Conservation (phyloP, 2,113 vertebrate genomes). For the Stictonetta naevosa region DNA sequence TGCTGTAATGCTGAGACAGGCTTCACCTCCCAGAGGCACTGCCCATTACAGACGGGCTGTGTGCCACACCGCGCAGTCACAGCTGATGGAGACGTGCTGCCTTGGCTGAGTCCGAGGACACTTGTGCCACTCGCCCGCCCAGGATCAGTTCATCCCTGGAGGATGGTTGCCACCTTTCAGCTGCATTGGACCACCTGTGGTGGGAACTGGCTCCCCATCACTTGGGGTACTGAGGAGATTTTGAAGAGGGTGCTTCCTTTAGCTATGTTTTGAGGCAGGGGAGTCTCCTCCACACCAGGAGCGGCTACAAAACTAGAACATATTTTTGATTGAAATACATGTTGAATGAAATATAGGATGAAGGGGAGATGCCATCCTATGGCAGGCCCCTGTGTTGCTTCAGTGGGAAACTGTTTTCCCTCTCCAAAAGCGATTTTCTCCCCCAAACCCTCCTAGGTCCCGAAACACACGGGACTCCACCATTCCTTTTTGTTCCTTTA, state of each 20-base stretch:
- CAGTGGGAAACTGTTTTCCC: background rate
- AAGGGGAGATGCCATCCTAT: background rate
- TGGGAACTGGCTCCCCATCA: fast-evolving
- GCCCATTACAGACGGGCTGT: background rate
- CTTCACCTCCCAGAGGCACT: background rate
- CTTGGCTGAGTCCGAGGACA: fast-evolving
- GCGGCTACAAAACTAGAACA: background rate
- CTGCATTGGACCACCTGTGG: too few species aligned
- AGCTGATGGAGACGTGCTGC: background rate
- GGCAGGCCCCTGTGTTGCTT: background rate
- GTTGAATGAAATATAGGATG: too few species aligned
- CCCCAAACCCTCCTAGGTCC: background rate
- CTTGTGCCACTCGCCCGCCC: fast-evolving
- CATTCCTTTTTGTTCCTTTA: background rate
- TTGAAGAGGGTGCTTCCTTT: background rate
- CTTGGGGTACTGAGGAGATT: background rate
- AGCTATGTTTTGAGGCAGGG: background rate
- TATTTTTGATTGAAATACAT: background rate
- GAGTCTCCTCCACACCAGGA: background rate
- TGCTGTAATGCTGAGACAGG: background rate
- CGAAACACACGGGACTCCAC: fast-evolving
- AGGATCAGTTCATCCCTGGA: fast-evolving
- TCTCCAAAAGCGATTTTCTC: background rate
- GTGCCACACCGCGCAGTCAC: background rate
- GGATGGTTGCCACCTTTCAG: fast-evolving